phyloP scores from a whole-genome alignment of 64 coral and sea anemone species.

The Pachyseris speciosa region DNA sequence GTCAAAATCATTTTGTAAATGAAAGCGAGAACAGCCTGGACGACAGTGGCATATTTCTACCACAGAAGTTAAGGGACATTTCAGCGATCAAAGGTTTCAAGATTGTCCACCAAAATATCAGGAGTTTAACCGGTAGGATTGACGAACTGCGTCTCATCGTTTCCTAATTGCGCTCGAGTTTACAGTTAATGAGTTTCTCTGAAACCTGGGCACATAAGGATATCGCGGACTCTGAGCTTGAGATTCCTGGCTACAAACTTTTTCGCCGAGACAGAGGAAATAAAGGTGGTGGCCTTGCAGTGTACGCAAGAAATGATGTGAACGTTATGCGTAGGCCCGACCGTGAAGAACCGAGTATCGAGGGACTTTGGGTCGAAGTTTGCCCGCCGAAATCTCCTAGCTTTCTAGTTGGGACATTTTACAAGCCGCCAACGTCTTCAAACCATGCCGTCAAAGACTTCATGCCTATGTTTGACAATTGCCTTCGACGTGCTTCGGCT shows the following conservation, averaged over 20 bases:
- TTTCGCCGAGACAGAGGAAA: conserved; percentile 1
- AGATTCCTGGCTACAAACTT: conserved; percentile 45
- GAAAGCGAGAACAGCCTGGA: neutral
- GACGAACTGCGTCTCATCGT: conserved; percentile 23
- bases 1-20: conserved; percentile 19
- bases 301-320: conserved; percentile 28
- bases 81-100: conserved; percentile 17
- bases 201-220: conserved; percentile 41
- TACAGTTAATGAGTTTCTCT: conserved; percentile 29
- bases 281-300: conserved; percentile 44
- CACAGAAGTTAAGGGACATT: neutral
- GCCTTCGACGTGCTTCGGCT: neutral
- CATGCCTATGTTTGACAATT: conserved; percentile 21
- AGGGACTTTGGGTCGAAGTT: conserved; percentile 14
- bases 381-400: conserved; percentile 14
- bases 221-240: conserved; percentile 20
- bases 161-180: neutral
- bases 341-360: conserved; percentile 9
- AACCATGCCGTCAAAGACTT: conserved; percentile 10
- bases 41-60: neutral
- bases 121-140: conserved; percentile 22
- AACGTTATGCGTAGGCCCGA: conserved; percentile 13
- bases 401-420: conserved; percentile 50
- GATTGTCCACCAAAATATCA: too few species aligned
- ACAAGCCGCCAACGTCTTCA: conserved; percentile 12